Base-by-base conservation (phyloP, 1,140 invertebrate species). In the Stegodyphus mimosarum region DNA sequence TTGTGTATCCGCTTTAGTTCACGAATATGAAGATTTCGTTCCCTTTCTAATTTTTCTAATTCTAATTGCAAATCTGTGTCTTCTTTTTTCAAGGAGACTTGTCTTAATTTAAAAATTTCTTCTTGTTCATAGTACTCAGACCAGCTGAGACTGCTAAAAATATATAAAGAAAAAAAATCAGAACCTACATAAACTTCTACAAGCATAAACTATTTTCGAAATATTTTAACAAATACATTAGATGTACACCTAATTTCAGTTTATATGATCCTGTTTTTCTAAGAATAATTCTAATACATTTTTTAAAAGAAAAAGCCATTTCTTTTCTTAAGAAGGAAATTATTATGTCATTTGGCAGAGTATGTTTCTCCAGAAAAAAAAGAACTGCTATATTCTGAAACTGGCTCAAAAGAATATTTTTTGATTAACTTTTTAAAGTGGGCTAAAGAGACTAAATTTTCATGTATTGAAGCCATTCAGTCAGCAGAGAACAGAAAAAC, bases 1-100 rank as follows among this genome's bases (percentile, higher is more conserved):
- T 99, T 99, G 91, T 99, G 97, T 92, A 99, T 99, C 90, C 98
- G 94, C 92, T 99, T 99, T 88, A 99, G 92, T 93, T 99, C 98
- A 88, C 98, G 94, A 91, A 99, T 99, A 92, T 99, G 98, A 87
- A 99, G 93, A 93, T 99, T 99, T 89, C 98, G 92, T 91, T 99
- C 98, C 88, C 98, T 93, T 92, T 99, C 98, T 88, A 99, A 93
- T 91, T 99, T 99, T 91, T 99, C 98, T 94, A 99, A 96, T 92
- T 99, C 98, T 87, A 98, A 91, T 91, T 99, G 97, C 87, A 99
- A 92, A 92, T 99, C 98, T 71, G 97, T 95, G 90, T 99, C 98
- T 91, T 99, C 98, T 91, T 99, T 99, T 90, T 99, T 99, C 79
- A 99, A 93, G 83, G 97, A 96, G 90, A 97, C 98, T 92, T 99